Evolutionary conservation across 2,797 vertebrate genomes (phyloP).

Genomic region (Myotis myotis): DNA sequence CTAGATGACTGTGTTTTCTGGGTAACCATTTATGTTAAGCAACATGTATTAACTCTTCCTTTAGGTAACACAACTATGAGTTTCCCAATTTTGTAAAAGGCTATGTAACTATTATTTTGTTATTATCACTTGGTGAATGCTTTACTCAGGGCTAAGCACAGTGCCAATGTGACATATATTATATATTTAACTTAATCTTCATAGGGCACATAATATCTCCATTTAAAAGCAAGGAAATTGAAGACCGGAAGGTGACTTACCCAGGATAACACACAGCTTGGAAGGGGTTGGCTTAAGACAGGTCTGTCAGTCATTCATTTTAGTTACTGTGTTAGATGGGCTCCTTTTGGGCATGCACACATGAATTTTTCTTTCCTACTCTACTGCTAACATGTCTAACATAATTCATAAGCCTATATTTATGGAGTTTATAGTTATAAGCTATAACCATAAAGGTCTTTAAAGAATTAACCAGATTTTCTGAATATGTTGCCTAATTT

Average conservation of each 20-base stretch:
- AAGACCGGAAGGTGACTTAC: background rate
- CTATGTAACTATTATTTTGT: background rate
- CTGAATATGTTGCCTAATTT: background rate
- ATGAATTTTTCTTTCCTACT: background rate
- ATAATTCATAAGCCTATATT: background rate
- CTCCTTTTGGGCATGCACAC: background rate
- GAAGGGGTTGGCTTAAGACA: background rate
- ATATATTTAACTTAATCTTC: background rate
- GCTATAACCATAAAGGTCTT: background rate
- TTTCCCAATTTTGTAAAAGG: background rate
- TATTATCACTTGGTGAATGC: background rate
- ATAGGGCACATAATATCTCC: background rate
- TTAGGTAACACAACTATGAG: background rate
- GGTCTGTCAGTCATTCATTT: background rate
- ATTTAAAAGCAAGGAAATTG: background rate
- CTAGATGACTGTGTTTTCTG: background rate
- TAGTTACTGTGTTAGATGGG: background rate
- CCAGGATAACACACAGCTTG: background rate
- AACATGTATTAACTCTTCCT: background rate
- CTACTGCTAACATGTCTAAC: background rate
- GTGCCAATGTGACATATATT: background rate
- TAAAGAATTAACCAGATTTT: background rate
- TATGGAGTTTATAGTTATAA: background rate
- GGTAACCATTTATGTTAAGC: background rate
- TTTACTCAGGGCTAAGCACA: background rate